Conservation (phyloP, 30 jellyfish, hydroid and myxozoan species). For the Haliclystus octoradiatus region DNA sequence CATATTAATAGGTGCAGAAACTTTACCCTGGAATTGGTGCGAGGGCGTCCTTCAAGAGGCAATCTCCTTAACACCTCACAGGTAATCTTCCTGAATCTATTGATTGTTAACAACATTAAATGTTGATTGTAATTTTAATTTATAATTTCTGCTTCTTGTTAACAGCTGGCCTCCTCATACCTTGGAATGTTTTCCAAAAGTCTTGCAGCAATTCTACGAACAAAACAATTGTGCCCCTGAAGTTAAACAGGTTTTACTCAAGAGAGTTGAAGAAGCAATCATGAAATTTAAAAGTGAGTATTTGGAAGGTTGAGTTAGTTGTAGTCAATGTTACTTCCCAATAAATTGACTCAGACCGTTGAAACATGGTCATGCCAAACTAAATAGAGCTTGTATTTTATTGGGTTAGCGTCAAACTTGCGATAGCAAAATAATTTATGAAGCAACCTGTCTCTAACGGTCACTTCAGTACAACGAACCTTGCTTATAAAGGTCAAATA, state of each 20-base stretch:
- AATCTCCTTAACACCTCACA: slow-evolving; percentile 77
- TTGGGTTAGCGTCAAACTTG: no score
- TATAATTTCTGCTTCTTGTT: background rate
- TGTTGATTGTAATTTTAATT: background rate
- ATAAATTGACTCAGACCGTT: no score
- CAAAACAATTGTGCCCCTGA: slow-evolving; percentile 21
- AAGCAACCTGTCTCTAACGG: background rate
- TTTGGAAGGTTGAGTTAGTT: background rate
- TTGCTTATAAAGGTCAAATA: no score
- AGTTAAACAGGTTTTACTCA: slow-evolving; percentile 28
- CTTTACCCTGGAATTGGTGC: slow-evolving; percentile 86
- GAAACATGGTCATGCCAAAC: no score
- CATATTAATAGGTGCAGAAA: slow-evolving; percentile 65
- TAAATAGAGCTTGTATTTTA: no score
- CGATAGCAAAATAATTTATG: background rate
- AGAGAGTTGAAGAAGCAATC: slow-evolving; percentile 65
- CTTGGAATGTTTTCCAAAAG: slow-evolving; percentile 68
- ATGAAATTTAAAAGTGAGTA: slow-evolving; percentile 41
- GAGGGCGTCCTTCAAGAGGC: slow-evolving; percentile 83
- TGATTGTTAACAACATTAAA: background rate
- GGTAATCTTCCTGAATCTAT: slow-evolving; percentile 17
- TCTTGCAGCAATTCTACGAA: slow-evolving; percentile 34
- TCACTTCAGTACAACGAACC: no score
- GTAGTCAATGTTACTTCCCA: background rate
- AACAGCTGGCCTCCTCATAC: slow-evolving; percentile 86